phyloP scores from a whole-genome alignment of 1,140 invertebrate species.

The Aphaenogaster ashmeadi region DNA sequence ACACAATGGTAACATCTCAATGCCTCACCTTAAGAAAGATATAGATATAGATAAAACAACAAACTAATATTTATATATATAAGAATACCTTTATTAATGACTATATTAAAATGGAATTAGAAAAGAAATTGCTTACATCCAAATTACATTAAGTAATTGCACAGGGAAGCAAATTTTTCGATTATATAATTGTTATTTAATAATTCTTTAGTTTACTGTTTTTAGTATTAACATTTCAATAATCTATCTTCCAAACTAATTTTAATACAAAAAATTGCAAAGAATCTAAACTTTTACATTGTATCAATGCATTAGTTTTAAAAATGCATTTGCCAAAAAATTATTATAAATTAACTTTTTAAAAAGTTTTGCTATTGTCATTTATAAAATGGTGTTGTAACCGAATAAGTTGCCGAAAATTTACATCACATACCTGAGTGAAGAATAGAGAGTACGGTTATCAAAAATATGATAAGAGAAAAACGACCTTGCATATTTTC shows the following conservation, averaged over 20 bases:
- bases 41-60: neutral
- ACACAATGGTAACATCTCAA: slow-evolving; percentile 7
- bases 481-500: neutral
- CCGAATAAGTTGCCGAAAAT: neutral
- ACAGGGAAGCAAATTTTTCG: neutral
- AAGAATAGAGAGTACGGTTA: neutral
- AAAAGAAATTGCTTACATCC: neutral
- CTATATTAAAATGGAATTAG: neutral
- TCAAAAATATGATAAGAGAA: neutral
- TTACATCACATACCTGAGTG: slow-evolving; percentile 44
- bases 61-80: too few species aligned
- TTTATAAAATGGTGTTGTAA: neutral
- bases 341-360: neutral
- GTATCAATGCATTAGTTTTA: neutral
- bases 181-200: neutral
- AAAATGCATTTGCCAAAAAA: neutral
- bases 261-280: neutral
- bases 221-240: neutral
- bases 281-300: neutral
- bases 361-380: too few species aligned
- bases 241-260: neutral
- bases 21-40: slow-evolving; percentile 37
- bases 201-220: neutral
- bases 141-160: neutral
- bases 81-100: neutral